Evolutionary conservation across 2,113 vertebrate genomes (phyloP).

Genomic region (Ceyx margarethae): DNA sequence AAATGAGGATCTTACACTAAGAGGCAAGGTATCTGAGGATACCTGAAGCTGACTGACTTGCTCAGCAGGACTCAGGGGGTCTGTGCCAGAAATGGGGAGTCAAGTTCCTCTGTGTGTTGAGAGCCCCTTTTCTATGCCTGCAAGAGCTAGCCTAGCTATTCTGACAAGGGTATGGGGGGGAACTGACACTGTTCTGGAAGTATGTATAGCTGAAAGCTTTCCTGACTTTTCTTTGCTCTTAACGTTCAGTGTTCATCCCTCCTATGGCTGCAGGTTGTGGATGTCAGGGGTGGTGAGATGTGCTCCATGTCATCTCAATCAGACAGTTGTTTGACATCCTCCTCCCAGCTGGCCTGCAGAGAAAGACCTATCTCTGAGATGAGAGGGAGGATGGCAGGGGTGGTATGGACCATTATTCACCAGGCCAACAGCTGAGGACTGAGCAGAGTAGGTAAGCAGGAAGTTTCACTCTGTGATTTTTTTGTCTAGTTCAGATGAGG

Average conservation of each 20-base stretch:
- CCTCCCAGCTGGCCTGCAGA: background rate
- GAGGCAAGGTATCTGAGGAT: background rate
- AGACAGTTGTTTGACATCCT: background rate
- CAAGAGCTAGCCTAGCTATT: background rate
- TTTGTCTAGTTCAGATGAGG: background rate
- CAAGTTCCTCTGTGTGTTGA: background rate
- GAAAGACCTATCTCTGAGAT: background rate
- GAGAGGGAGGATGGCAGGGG: background rate
- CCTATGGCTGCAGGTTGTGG: background rate
- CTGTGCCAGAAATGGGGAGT: background rate
- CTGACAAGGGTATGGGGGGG: background rate
- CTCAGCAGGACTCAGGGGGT: background rate
- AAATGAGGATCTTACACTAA: background rate
- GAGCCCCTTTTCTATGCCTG: background rate
- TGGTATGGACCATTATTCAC: background rate
- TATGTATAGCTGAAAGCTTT: background rate
- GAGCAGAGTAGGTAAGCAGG: background rate
- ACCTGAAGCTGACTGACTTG: background rate
- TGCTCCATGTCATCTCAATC: background rate
- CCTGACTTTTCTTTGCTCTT: background rate
- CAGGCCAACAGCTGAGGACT: background rate
- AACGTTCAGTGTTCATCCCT: background rate
- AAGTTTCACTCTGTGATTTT: background rate
- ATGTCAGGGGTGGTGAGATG: background rate
- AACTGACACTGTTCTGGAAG: background rate